Evolutionary conservation across 2,888 invertebrate genomes (phyloP).

Genomic region (Cosmorhoe ocellata): DNA sequence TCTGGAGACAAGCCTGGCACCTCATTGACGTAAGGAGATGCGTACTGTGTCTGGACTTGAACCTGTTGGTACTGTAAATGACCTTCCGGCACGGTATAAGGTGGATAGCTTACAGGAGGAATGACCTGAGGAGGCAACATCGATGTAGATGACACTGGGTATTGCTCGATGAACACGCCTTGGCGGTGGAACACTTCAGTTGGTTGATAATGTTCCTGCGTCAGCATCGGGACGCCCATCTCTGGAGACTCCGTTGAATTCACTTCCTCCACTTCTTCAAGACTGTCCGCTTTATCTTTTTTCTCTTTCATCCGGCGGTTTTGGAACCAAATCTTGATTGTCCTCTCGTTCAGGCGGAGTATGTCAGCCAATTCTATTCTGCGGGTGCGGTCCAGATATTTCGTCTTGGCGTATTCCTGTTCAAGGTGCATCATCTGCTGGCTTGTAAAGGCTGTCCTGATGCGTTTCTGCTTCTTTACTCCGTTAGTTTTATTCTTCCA

Average conservation of each 20-base stretch:
- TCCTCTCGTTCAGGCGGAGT: slow-evolving; percentile 54
- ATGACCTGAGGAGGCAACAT: slow-evolving; percentile 27
- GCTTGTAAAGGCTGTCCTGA: slow-evolving; percentile 90
- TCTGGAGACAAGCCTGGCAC: slow-evolving; percentile 35
- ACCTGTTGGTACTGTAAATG: slow-evolving; percentile 37
- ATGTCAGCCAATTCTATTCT: slow-evolving; percentile 83
- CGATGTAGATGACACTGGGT: slow-evolving; percentile 39
- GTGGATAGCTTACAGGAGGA: slow-evolving; percentile 34
- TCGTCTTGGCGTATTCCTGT: slow-evolving; percentile 86
- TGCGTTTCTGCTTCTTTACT: slow-evolving; percentile 80
- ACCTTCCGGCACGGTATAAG: slow-evolving; percentile 35
- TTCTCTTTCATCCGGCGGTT: slow-evolving; percentile 90
- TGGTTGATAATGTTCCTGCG: slow-evolving; percentile 40
- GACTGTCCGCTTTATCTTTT: slow-evolving; percentile 75
- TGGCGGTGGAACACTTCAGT: slow-evolving; percentile 41
- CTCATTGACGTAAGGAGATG: slow-evolving; percentile 34
- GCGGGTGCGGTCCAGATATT: slow-evolving; percentile 87
- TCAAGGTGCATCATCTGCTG: slow-evolving; percentile 88
- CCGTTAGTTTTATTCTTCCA: slow-evolving; percentile 40
- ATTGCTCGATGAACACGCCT: slow-evolving; percentile 45
- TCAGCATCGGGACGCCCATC: slow-evolving; percentile 33
- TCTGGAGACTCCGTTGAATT: slow-evolving; percentile 52
- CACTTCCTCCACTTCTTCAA: slow-evolving; percentile 53
- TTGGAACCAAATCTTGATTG: slow-evolving; percentile 93
- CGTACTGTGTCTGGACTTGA: slow-evolving; percentile 39